Evolutionary conservation across 2,113 vertebrate species (phyloP).

Genomic region (Amia ocellicauda): DNA sequence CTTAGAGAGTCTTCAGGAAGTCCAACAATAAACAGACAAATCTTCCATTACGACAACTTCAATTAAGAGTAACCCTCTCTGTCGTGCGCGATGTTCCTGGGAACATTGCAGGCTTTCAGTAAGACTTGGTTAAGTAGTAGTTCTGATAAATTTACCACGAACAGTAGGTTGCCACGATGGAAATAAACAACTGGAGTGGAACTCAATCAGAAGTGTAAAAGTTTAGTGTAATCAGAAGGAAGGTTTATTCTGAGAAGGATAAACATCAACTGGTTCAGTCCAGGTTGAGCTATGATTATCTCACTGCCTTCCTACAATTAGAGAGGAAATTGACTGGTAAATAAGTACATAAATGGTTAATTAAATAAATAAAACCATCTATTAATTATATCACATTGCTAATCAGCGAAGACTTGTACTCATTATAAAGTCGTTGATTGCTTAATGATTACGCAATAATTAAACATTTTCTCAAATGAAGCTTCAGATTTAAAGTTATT

Average conservation of each 20-base stretch:
- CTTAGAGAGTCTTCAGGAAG: conserved; percentile 16
- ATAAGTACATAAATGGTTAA: too few relatives aligned
- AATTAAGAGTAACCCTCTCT: background rate
- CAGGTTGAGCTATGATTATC: background rate
- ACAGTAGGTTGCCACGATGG: conserved; percentile 63
- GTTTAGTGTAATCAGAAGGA: conserved; percentile 19
- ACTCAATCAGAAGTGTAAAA: background rate
- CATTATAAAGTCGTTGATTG: too few relatives aligned
- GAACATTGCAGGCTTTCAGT: conserved; percentile 41
- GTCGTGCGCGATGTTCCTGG: too few relatives aligned
- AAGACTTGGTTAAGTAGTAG: conserved; percentile 41
- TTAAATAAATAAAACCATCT: too few relatives aligned
- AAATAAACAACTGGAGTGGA: conserved; percentile 46
- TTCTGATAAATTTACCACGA: conserved; percentile 35
- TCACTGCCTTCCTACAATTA: too few relatives aligned
- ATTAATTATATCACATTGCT: too few relatives aligned
- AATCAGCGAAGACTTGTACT: too few relatives aligned
- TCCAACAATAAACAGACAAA: conserved; percentile 6
- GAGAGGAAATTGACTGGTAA: too few relatives aligned
- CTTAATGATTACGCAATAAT: too few relatives aligned
- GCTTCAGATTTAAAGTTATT: too few relatives aligned
- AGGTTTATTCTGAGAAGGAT: background rate
- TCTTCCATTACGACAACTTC: background rate
- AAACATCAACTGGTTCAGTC: background rate
- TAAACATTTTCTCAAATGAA: too few relatives aligned